These are phyloP conservation scores for Lobophora halterata DNA, from an alignment of 2,888 invertebrate species.

Conservation along the genomic window DNA sequence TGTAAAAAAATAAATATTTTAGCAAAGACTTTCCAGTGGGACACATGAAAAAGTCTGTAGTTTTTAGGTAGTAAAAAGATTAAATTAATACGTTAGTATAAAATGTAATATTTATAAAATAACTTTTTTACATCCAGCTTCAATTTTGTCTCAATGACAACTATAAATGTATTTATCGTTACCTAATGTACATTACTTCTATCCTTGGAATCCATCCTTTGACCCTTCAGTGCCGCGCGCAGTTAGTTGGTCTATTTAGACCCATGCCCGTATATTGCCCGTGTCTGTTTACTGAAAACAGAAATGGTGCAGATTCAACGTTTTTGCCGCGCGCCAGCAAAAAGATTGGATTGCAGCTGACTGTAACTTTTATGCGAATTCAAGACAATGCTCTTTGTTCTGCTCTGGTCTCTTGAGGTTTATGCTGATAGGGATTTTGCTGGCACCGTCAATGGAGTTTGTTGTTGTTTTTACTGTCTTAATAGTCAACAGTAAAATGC, in stretches of 20 bases:
- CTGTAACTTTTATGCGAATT: conserved; percentile 48
- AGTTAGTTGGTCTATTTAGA: conserved; percentile 21
- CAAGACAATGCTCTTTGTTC: conserved; percentile 48
- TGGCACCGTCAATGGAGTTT: neutral
- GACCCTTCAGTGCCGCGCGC: conserved; percentile 10
- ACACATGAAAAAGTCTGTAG: too few species aligned
- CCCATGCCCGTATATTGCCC: conserved; percentile 28
- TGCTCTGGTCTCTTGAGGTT: conserved; percentile 12
- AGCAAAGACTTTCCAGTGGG: too few species aligned
- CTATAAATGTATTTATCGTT: too few species aligned
- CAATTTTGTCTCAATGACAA: too few species aligned
- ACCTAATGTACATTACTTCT: too few species aligned
- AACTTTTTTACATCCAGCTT: too few species aligned
- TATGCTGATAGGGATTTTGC: conserved; percentile 5
- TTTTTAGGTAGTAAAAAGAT: too few species aligned
- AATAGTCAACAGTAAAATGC: neutral
- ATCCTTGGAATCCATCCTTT: too few species aligned
- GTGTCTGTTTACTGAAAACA: conserved; percentile 46
- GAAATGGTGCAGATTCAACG: conserved; percentile 40
- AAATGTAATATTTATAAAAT: too few species aligned
- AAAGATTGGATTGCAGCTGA: conserved; percentile 52
- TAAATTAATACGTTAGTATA: too few species aligned
- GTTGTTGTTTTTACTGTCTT: neutral
- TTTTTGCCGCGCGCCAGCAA: conserved; percentile 39
- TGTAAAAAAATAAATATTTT: too few species aligned